A percentile compares a stretch with the other conserved stretches of the same genome.
phyloP scores from a whole-genome alignment of 92 coral and sea anemone genomes.

The Parazoanthus atlanticus region DNA sequence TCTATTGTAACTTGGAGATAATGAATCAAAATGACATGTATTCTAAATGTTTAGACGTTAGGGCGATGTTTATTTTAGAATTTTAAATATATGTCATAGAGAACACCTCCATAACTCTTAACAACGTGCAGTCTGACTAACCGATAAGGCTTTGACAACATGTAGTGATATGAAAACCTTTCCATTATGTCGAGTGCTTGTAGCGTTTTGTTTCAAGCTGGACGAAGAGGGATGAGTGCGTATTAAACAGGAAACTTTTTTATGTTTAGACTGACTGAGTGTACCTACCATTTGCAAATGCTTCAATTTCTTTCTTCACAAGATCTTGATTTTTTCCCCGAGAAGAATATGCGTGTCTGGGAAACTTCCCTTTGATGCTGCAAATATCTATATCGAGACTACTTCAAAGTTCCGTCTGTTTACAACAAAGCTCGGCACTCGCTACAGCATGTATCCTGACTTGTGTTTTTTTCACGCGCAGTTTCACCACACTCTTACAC shows the following conservation, averaged over 20 bases:
- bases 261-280: neutral
- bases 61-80: constrained; percentile 18
- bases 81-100: neutral
- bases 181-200: neutral
- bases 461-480: constrained; percentile 54
- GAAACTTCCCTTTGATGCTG: neutral
- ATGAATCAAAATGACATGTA: constrained; percentile 1
- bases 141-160: neutral
- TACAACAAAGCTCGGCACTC: neutral
- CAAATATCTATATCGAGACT: constrained; percentile 19
- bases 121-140: neutral
- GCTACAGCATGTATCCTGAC: constrained; percentile 51
- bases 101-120: neutral
- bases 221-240: neutral
- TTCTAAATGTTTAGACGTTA: constrained; percentile 24
- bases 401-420: constrained; percentile 8
- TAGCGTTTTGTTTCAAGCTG: neutral
- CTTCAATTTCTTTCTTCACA: neutral
- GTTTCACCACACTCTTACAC: constrained; percentile 28
- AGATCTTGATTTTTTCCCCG: neutral
- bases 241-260: constrained; percentile 2
- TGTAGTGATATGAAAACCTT: neutral
- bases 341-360: neutral
- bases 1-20: constrained; percentile 20
- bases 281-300: constrained; percentile 10